phyloP scores from a whole-genome alignment of 2,113 vertebrate genomes.

The Anser cygnoides region DNA sequence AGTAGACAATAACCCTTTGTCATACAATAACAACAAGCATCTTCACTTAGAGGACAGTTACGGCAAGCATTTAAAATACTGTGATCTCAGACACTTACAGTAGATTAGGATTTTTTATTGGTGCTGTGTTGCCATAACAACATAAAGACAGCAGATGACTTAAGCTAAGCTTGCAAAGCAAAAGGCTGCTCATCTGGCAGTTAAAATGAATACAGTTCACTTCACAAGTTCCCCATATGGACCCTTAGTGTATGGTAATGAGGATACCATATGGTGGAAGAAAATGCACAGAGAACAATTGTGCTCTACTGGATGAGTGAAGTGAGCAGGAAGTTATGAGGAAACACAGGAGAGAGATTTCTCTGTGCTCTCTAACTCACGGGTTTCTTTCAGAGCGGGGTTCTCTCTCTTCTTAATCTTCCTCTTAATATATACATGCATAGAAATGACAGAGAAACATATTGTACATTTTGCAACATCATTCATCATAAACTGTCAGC shows the following conservation, averaged over 20 bases:
- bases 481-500: slow-evolving; percentile 82
- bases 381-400: slow-evolving; percentile 68
- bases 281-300: slow-evolving; percentile 82
- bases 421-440: slow-evolving; percentile 71
- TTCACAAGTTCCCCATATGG: slow-evolving; percentile 88
- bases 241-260: slow-evolving; percentile 86
- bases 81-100: slow-evolving; percentile 81
- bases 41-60: slow-evolving; percentile 77
- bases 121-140: slow-evolving; percentile 86
- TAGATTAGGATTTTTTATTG: slow-evolving; percentile 88
- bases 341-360: slow-evolving; percentile 67
- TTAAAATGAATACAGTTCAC: slow-evolving; percentile 88
- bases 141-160: slow-evolving; percentile 85
- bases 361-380: slow-evolving; percentile 68
- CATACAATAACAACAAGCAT: slow-evolving; percentile 41
- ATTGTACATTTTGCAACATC: slow-evolving; percentile 78
- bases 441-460: slow-evolving; percentile 76
- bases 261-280: slow-evolving; percentile 85
- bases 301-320: slow-evolving; percentile 76
- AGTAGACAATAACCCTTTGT: slow-evolving; percentile 69
- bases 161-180: slow-evolving; percentile 85
- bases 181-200: slow-evolving; percentile 87
- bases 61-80: slow-evolving; percentile 79
- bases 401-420: slow-evolving; percentile 74
- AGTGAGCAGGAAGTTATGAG: slow-evolving; percentile 69